Percentiles rank a stretch among this genome's conserved stretches.
phyloP scores from a whole-genome alignment of 1,140 invertebrate species.

The Drosophila orosa region DNA sequence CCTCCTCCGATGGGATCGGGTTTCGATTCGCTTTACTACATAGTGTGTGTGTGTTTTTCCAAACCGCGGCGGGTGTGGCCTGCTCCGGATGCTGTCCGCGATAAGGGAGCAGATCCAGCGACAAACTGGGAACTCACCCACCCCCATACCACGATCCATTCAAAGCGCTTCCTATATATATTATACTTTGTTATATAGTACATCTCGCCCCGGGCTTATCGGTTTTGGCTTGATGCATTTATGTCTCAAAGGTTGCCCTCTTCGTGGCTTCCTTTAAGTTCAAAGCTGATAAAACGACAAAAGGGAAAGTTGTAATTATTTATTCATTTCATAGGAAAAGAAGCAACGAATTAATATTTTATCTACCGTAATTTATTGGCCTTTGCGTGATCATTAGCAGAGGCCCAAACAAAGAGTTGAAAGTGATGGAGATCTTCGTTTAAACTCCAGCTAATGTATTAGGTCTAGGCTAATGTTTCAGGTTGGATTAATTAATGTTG shows the following conservation, averaged over 20 bases:
- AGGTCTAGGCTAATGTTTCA: not conserved
- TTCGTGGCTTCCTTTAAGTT: slow-evolving; percentile 7
- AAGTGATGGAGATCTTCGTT: slow-evolving; percentile 10
- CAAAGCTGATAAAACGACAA: slow-evolving; percentile 18
- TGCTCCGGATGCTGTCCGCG: slow-evolving; percentile 40
- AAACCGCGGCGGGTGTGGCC: slow-evolving; percentile 40
- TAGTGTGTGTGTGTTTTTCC: slow-evolving; percentile 2
- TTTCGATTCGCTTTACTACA: slow-evolving; percentile 12
- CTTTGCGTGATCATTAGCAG: slow-evolving; percentile 26
- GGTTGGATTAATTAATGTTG: slow-evolving; percentile 1
- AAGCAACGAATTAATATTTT: slow-evolving; percentile 32
- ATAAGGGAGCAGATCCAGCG: slow-evolving; percentile 15
- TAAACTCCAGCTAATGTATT: not conserved
- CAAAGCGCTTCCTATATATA: not conserved
- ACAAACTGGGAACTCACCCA: not conserved
- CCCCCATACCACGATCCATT: not conserved
- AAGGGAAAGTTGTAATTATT: slow-evolving; percentile 31
- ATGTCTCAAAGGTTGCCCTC: not conserved
- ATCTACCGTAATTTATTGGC: slow-evolving; percentile 39
- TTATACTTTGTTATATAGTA: not conserved
- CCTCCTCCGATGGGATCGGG: slow-evolving; percentile 19
- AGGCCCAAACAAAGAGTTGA: slow-evolving; percentile 15
- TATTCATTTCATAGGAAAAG: slow-evolving; percentile 4
- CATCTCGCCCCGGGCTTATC: slow-evolving; percentile 21
- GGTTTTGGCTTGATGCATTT: slow-evolving; percentile 1